These are phyloP conservation scores for Yponomeuta malinellus DNA, from an alignment of 2,888 invertebrate genomes.

Conservation along the genomic window DNA sequence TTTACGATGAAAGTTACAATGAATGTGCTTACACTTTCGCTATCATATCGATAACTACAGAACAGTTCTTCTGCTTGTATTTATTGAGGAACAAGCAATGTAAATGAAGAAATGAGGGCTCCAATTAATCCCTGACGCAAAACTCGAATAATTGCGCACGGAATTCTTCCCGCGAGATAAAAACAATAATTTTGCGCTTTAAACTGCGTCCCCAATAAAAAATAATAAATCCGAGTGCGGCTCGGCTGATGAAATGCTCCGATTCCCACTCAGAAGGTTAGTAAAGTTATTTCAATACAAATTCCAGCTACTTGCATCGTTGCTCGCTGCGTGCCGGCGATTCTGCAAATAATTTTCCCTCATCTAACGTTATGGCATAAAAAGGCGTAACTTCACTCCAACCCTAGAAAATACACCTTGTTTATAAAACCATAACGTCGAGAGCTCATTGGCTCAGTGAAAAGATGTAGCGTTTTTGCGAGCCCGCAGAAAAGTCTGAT, in stretches of 20 bases:
- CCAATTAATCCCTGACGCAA: constrained; percentile 67
- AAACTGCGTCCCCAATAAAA: constrained; percentile 59
- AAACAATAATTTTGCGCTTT: constrained; percentile 74
- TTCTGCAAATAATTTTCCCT: constrained; percentile 70
- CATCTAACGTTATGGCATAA: constrained; percentile 42
- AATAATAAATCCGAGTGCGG: constrained; percentile 68
- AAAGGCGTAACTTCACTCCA: constrained; percentile 26
- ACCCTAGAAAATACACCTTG: constrained; percentile 26
- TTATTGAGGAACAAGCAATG: constrained; percentile 7
- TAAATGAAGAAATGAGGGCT: constrained; percentile 22
- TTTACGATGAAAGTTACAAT: too few species aligned
- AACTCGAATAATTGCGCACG: constrained; percentile 69
- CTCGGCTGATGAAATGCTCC: constrained; percentile 64
- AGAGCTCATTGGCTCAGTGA: constrained; percentile 21
- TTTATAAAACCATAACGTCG: constrained; percentile 3
- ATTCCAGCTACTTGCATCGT: constrained; percentile 71
- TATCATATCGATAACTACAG: too few species aligned
- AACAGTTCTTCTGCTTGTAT: not conserved
- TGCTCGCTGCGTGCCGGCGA: constrained; percentile 65
- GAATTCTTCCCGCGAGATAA: constrained; percentile 70
- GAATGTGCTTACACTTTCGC: too few species aligned
- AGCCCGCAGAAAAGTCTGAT: constrained; percentile 42
- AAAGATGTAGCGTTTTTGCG: not conserved
- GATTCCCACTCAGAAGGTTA: constrained; percentile 63
- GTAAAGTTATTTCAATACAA: constrained; percentile 68